These are phyloP conservation scores for Pseudococcus viburni DNA, from an alignment of 2,888 invertebrate genomes.

Conservation along the genomic window DNA sequence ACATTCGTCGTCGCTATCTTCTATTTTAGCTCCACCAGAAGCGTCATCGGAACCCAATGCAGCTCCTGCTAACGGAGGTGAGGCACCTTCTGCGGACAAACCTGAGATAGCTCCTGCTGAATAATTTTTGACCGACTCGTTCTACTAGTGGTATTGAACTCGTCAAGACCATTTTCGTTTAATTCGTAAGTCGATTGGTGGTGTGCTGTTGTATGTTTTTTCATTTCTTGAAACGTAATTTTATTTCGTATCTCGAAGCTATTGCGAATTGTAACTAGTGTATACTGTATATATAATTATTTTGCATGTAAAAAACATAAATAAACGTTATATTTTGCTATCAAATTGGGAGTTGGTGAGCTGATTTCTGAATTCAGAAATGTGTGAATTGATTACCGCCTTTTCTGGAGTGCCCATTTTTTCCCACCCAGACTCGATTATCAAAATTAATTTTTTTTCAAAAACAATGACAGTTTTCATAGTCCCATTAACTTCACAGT, in stretches of 20 bases:
- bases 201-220: not conserved
- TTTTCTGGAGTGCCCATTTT: no score
- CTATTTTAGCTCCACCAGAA: slow-evolving; percentile 23
- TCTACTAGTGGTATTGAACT: not conserved
- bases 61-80: slow-evolving; percentile 66
- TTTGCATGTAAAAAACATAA: not conserved
- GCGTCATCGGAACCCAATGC: not conserved
- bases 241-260: not conserved
- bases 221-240: not conserved
- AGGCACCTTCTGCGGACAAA: slow-evolving; percentile 68
- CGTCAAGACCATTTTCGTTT: not conserved
- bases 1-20: not conserved
- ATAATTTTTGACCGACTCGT: not conserved
- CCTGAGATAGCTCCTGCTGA: slow-evolving; percentile 50
- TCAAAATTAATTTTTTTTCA: no score
- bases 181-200: not conserved
- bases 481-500: no score
- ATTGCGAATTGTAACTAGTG: not conserved
- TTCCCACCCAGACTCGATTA: no score
- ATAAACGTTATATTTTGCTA: not conserved
- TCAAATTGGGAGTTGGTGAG: no score
- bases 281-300: not conserved
- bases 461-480: no score
- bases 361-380: no score
- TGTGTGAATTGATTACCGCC: not conserved